Conservation (phyloP, 2,888 invertebrate genomes). For the Eupithecia abbreviata region DNA sequence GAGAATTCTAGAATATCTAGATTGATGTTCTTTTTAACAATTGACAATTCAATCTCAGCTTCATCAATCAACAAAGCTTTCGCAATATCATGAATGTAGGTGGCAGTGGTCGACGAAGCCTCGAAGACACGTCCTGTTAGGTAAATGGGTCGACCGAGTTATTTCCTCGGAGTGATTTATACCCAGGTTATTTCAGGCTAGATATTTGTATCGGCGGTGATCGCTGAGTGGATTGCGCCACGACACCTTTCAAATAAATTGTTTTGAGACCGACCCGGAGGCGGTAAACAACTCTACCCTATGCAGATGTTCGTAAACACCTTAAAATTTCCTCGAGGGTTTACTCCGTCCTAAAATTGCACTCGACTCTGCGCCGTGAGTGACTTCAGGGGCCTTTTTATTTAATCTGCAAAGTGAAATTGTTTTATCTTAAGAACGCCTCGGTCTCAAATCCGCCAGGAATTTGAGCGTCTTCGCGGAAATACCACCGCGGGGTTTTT, state of each 20-base stretch:
- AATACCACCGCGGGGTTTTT: slow-evolving; percentile 37
- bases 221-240: slow-evolving; percentile 78
- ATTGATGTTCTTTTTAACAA: slow-evolving; percentile 22
- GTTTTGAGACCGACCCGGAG: slow-evolving; percentile 74
- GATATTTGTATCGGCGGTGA: slow-evolving; percentile 67
- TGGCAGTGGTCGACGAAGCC: slow-evolving; percentile 53
- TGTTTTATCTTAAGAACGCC: slow-evolving; percentile 55
- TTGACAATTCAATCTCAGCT: slow-evolving; percentile 46
- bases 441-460: slow-evolving; percentile 40
- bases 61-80: slow-evolving; percentile 54
- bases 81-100: slow-evolving; percentile 57
- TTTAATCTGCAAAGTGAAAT: slow-evolving; percentile 67
- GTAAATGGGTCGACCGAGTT: slow-evolving; percentile 67
- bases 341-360: slow-evolving; percentile 67
- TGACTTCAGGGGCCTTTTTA: slow-evolving; percentile 64
- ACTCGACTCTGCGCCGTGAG: slow-evolving; percentile 60
- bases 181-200: slow-evolving; percentile 65
- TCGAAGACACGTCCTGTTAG: slow-evolving; percentile 66
- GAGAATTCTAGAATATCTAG: not conserved
- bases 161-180: slow-evolving; percentile 75
- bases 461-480: slow-evolving; percentile 36
- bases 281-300: slow-evolving; percentile 78
- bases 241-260: slow-evolving; percentile 84
- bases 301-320: slow-evolving; percentile 77
- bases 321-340: slow-evolving; percentile 67